Evolutionary conservation across 2,888 invertebrate species (phyloP).

Genomic region (Aphrophora alni): DNA sequence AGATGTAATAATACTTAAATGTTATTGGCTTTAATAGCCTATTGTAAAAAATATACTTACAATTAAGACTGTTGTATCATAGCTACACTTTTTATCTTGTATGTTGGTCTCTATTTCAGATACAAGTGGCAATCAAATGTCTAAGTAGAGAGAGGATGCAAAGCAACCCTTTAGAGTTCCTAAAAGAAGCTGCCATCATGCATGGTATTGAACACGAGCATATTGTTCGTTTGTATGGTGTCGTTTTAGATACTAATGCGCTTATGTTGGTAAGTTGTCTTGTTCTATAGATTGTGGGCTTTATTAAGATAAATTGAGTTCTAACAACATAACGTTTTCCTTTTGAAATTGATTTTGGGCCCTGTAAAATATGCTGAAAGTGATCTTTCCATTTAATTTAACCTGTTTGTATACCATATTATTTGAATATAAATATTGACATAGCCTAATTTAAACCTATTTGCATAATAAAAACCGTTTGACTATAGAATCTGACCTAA

Average conservation of each 20-base stretch:
- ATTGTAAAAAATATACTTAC: no score
- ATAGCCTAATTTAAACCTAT: no score
- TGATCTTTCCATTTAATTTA: no score
- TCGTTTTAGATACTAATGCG: slow-evolving; percentile 90
- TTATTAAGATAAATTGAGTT: not conserved
- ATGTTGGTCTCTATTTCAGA: slow-evolving; percentile 60
- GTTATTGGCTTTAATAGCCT: no score
- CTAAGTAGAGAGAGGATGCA: slow-evolving; percentile 94
- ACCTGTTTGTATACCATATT: no score
- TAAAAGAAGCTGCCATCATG: slow-evolving; percentile 99
- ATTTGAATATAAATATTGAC: no score
- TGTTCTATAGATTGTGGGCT: slow-evolving; percentile 19
- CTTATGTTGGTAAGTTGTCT: slow-evolving; percentile 61
- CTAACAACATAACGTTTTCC: not conserved
- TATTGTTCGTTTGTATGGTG: slow-evolving; percentile 96
- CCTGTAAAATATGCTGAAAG: no score
- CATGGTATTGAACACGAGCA: slow-evolving; percentile 97
- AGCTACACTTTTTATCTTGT: no score
- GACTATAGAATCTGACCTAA: no score
- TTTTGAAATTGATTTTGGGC: not conserved
- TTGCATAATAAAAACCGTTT: no score
- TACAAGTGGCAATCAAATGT: slow-evolving; percentile 97
- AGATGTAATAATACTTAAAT: no score
- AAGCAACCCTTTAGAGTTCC: slow-evolving; percentile 93
- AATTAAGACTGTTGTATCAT: no score